Base-by-base conservation (phyloP, 2,888 invertebrate genomes). In the Trissoscelio sp. region DNA sequence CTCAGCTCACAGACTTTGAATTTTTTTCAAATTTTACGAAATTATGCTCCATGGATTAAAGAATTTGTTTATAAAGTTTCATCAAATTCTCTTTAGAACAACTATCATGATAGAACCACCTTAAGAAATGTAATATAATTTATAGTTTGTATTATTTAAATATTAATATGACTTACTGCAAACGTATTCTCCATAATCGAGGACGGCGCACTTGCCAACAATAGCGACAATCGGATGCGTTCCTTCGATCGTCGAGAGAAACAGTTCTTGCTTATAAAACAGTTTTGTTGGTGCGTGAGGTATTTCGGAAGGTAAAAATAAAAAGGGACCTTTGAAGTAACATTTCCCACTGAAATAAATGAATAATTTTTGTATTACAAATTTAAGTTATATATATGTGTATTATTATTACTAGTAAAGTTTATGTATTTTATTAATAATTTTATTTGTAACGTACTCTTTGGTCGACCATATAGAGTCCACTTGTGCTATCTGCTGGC, bases 401-500 rank as follows among this genome's bases (percentile, higher is more conserved):
- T n/a, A n/a, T n/a, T n/a, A n/a, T n/a, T n/a, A n/a, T n/a, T n/a
- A n/a, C n/a, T n/a, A n/a, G n/a, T n/a, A n/a, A n/a, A n/a, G n/a
- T n/a, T n/a, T n/a, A n/a, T n/a, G n/a, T n/a, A n/a, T n/a, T n/a
- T n/a, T n/a, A n/a, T n/a, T n/a, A n/a, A n/a, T n/a, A n/a, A n/a
- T n/a, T n/a, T n/a, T n/a, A n/a, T n/a, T n/a, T n/a, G n/a, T n/a
- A 22, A 60, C 79, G 6, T 92, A 97, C 97, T 96, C 95, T 90
- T 95, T 95, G 48, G 97, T 96, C 88, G 96, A 96, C 98, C 98
- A 99, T 89, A 99, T 96, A 77, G 96, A 95, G 90, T 99, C 98
- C 83, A 99, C 96, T 91, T 98, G 96, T 9, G 97, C 96, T 81
- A 99, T 96, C 87, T 97, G 95, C 90, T 98, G 98, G 91, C 96